These are phyloP conservation scores for Mnemiopsis leidyi DNA, from an alignment of 37 sponge, comb jelly and placozoan species.

Conservation along the genomic window DNA sequence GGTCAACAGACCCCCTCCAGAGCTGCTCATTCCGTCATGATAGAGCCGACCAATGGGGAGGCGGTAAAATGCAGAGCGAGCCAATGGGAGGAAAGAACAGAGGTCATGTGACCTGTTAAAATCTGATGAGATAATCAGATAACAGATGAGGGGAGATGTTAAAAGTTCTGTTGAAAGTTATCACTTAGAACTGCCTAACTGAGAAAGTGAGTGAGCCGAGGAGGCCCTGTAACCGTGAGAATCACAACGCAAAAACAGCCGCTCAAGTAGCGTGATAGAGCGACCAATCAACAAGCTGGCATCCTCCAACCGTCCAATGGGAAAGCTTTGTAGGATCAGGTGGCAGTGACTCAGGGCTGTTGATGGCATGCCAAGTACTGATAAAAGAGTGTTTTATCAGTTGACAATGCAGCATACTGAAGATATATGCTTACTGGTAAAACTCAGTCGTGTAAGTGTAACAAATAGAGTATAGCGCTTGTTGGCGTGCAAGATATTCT, in stretches of 20 bases:
- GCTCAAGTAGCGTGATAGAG: not conserved
- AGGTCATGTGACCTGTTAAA: slow-evolving; percentile 5
- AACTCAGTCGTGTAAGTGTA: not conserved
- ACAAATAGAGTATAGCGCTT: not conserved
- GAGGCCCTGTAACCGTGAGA: not conserved
- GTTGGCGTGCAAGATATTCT: not conserved
- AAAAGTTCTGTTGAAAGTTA: slow-evolving; percentile 51
- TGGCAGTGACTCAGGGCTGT: not conserved
- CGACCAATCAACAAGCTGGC: not conserved
- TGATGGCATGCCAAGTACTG: not conserved
- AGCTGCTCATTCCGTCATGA: slow-evolving; percentile 24
- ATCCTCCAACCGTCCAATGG: not conserved
- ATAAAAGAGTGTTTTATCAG: not conserved
- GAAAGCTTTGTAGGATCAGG: not conserved
- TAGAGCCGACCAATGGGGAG: not conserved
- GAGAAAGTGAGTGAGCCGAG: not conserved
- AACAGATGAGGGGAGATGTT: slow-evolving; percentile 33
- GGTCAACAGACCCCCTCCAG: slow-evolving; percentile 9
- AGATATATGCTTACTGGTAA: not conserved
- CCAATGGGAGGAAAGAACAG: not conserved
- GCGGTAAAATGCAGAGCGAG: not conserved
- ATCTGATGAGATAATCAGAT: slow-evolving; percentile 19
- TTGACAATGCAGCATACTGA: not conserved
- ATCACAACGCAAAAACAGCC: not conserved
- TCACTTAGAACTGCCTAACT: slow-evolving; percentile 10